Conservation (phyloP, 2,888 invertebrate genomes). For the Drosophila anomalata region DNA sequence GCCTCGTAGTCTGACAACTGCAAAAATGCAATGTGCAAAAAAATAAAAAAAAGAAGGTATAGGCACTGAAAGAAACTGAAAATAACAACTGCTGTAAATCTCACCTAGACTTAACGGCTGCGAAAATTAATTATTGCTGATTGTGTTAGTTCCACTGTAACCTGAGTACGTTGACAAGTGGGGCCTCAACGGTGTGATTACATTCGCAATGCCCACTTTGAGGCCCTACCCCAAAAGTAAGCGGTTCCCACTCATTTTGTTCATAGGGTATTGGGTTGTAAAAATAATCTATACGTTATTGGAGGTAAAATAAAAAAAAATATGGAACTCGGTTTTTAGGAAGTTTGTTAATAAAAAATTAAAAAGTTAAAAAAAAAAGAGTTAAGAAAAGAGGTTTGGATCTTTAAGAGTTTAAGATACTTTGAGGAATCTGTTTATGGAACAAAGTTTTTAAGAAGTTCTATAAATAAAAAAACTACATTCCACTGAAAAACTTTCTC, state of each 20-base stretch:
- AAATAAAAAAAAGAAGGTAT: slow-evolving; percentile 4
- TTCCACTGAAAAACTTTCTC: no score
- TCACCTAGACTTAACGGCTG: slow-evolving; percentile 68
- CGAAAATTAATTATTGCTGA: slow-evolving; percentile 64
- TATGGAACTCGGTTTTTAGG: neutral
- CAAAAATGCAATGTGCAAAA: slow-evolving; percentile 19
- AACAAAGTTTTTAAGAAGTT: no score
- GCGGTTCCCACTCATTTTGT: neutral
- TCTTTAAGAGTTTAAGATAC: no score
- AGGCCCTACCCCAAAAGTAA: neutral
- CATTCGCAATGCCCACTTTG: slow-evolving; percentile 23
- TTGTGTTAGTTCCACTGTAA: slow-evolving; percentile 44
- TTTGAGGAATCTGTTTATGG: no score
- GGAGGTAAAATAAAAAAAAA: neutral
- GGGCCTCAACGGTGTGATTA: slow-evolving; percentile 38
- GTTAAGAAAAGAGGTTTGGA: no score
- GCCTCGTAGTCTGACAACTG: slow-evolving; percentile 35
- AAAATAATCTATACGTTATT: neutral
- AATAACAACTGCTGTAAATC: slow-evolving; percentile 37
- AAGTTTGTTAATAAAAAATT: no score
- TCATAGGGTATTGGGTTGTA: neutral
- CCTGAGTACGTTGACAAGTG: slow-evolving; percentile 18
- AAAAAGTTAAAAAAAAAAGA: no score
- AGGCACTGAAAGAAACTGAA: slow-evolving; percentile 16
- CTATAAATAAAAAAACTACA: no score